Evolutionary conservation across 2,888 invertebrate species (phyloP).

Genomic region (Coleophora flavipennella): DNA sequence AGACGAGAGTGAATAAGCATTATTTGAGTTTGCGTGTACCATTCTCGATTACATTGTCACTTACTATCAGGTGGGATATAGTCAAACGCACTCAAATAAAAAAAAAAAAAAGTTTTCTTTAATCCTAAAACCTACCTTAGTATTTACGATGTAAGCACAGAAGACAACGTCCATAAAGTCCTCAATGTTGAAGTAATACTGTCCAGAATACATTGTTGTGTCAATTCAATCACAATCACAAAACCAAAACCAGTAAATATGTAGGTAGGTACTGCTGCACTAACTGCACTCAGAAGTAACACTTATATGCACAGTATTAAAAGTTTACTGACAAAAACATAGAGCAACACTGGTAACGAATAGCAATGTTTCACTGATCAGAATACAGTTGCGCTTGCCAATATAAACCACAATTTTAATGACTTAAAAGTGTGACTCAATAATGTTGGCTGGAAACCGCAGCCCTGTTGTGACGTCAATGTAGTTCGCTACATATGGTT

Average conservation of each 20-base stretch:
- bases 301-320: too few species aligned
- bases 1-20: too few species aligned
- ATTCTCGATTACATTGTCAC: too few species aligned
- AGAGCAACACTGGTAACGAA: constrained; percentile 1
- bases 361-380: constrained; percentile 28
- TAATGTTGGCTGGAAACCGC: constrained; percentile 18
- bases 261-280: constrained; percentile 2
- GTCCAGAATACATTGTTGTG: constrained; percentile 45
- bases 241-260: background rate
- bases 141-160: constrained; percentile 43
- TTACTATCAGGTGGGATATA: too few species aligned
- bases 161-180: constrained; percentile 62
- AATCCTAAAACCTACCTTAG: constrained; percentile 41
- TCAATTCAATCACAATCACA: constrained; percentile 7
- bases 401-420: constrained; percentile 40
- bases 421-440: constrained; percentile 25
- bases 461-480: constrained; percentile 38
- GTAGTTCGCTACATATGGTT: constrained; percentile 13
- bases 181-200: constrained; percentile 48
- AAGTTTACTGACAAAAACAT: too few species aligned
- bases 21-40: too few species aligned
- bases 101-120: too few species aligned
- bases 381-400: constrained; percentile 17
- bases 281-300: background rate
- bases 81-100: too few species aligned